Evolutionary conservation across 1,140 invertebrate species (phyloP).

Genomic region (Globodera rostochiensis): DNA sequence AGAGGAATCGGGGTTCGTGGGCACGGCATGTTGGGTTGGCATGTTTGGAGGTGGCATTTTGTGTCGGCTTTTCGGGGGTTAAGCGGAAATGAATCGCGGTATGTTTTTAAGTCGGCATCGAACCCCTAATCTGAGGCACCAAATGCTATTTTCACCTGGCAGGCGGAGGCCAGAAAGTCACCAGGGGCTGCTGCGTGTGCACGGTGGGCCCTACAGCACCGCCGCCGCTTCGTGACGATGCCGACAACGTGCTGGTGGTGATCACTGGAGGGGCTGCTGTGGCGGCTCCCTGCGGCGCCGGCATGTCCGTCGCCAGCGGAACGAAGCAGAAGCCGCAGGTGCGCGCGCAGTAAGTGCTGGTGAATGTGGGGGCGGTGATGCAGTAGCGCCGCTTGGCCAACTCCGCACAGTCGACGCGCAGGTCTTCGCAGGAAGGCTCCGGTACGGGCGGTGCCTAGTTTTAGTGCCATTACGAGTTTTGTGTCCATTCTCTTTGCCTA

Average conservation of each 20-base stretch:
- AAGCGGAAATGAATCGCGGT: too few species aligned
- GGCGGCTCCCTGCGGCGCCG: constrained; percentile 39
- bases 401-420: constrained; percentile 67
- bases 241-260: background rate
- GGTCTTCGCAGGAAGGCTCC: constrained; percentile 61
- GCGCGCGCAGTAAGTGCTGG: constrained; percentile 57
- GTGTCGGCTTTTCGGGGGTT: too few species aligned
- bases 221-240: constrained; percentile 5
- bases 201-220: constrained; percentile 36
- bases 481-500: background rate
- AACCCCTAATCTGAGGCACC: too few species aligned
- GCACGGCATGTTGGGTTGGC: too few species aligned
- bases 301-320: constrained; percentile 56
- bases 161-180: constrained; percentile 50
- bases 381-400: constrained; percentile 60
- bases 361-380: constrained; percentile 57
- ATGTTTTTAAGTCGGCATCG: too few species aligned
- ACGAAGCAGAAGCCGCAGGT: constrained; percentile 63
- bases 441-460: constrained; percentile 16
- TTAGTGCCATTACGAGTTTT: background rate
- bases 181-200: constrained; percentile 43
- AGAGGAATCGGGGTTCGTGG: too few species aligned
- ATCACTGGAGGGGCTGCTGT: constrained; percentile 6
- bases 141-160: constrained; percentile 2
- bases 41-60: too few species aligned